These are phyloP conservation scores for Poeciliopsis occidentalis DNA, from an alignment of 2,113 vertebrate genomes.

Conservation along the genomic window DNA sequence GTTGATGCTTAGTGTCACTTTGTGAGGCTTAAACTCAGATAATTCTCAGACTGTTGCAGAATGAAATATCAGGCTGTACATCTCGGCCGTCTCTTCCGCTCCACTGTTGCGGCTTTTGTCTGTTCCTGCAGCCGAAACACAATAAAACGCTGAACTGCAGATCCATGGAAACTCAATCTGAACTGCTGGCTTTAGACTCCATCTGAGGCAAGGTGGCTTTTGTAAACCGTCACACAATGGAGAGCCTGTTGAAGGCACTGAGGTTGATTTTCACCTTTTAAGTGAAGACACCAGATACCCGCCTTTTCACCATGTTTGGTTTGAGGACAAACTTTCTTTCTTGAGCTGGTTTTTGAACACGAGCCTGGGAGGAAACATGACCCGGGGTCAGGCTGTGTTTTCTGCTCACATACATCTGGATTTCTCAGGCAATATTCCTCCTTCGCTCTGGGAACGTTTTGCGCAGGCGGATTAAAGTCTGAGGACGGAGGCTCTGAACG, in stretches of 20 bases:
- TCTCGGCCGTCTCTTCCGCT: constrained; percentile 60
- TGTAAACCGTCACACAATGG: constrained; percentile 72
- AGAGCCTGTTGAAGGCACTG: constrained; percentile 68
- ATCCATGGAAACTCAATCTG: constrained; percentile 74
- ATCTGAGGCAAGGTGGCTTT: constrained; percentile 72
- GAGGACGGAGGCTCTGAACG: not conserved
- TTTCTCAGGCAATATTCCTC: not conserved
- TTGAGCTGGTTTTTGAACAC: constrained; percentile 45
- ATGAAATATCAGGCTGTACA: constrained; percentile 70
- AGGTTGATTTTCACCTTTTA: constrained; percentile 73
- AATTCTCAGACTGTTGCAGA: constrained; percentile 76
- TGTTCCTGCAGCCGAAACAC: constrained; percentile 67
- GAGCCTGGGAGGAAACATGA: constrained; percentile 45
- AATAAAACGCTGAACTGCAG: constrained; percentile 69
- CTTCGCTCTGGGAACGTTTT: not conserved
- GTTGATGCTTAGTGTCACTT: constrained; percentile 46
- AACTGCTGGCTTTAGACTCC: constrained; percentile 73
- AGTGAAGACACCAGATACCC: constrained; percentile 73
- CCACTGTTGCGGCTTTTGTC: constrained; percentile 76
- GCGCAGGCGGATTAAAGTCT: not conserved
- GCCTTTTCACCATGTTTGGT: constrained; percentile 57
- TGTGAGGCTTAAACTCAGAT: constrained; percentile 71
- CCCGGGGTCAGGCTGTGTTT: constrained; percentile 31
- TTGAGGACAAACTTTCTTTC: constrained; percentile 65
- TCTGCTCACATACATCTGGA: constrained; percentile 17